Conservation (phyloP, 2,888 invertebrate genomes). For the Drosophila borealis region DNA sequence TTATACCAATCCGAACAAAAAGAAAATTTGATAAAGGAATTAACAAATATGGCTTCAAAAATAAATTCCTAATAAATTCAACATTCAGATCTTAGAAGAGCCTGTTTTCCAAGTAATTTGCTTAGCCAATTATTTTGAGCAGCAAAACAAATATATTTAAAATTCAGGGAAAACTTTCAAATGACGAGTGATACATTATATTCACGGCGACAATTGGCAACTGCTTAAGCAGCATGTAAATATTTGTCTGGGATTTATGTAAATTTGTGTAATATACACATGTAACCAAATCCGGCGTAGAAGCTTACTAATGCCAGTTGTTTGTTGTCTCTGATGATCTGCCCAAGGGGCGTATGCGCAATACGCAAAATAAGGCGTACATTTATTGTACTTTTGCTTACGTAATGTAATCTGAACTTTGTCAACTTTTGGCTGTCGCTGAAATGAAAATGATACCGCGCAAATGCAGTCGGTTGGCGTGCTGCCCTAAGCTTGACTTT, state of each 20-base stretch:
- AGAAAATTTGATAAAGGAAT: too few relatives aligned
- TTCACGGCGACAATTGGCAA: constrained; percentile 32
- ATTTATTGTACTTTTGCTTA: constrained; percentile 49
- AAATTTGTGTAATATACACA: constrained; percentile 52
- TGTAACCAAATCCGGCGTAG: constrained; percentile 22
- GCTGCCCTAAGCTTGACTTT: constrained; percentile 38
- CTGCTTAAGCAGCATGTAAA: constrained; percentile 59
- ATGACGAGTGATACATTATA: constrained; percentile 2
- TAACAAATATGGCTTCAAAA: too few relatives aligned
- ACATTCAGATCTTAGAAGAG: too few relatives aligned
- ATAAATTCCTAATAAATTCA: too few relatives aligned
- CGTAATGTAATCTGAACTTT: constrained; percentile 5
- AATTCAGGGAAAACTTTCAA: constrained; percentile 5
- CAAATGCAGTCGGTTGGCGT: constrained; percentile 35
- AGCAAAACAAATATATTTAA: constrained; percentile 11
- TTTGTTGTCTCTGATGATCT: constrained; percentile 4
- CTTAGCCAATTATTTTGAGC: background rate
- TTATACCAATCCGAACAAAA: too few relatives aligned
- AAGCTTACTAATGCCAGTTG: constrained; percentile 33
- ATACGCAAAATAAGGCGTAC: constrained; percentile 33
- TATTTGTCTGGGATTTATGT: constrained; percentile 69
- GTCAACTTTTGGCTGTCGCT: background rate
- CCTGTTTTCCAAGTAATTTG: too few relatives aligned
- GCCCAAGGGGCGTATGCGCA: constrained; percentile 40
- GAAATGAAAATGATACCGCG: constrained; percentile 18